Conservation (phyloP, 2,113 vertebrate species). For the Mormyrus iriodes region DNA sequence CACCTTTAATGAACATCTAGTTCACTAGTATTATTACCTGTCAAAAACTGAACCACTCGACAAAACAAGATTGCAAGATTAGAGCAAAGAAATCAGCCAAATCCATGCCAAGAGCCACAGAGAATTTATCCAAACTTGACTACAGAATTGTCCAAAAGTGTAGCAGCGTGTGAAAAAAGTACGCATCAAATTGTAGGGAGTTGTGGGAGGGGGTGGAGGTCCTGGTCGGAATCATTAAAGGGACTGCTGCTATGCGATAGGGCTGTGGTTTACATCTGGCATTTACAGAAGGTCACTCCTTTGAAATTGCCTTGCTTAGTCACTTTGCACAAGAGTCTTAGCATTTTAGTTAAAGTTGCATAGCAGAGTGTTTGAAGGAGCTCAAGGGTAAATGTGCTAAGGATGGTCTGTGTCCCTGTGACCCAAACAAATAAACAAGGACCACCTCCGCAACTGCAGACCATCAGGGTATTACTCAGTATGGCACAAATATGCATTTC, state of each 20-base stretch:
- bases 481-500: not conserved
- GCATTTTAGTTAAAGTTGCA: not conserved
- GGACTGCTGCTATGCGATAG: not conserved
- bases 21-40: not conserved
- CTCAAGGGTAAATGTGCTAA: not conserved
- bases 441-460: not conserved
- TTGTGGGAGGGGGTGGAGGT: not conserved
- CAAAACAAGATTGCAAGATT: not conserved
- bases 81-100: not conserved
- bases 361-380: not conserved
- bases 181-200: slow-evolving; percentile 27
- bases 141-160: not conserved
- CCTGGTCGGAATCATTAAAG: slow-evolving; percentile 26
- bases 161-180: not conserved
- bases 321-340: not conserved
- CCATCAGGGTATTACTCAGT: not conserved
- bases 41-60: not conserved
- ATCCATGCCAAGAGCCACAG: not conserved
- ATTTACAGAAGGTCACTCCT: not conserved
- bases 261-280: slow-evolving; percentile 12
- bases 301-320: not conserved
- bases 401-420: not conserved
- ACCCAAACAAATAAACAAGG: not conserved
- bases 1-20: not conserved
- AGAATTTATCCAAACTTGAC: not conserved